These are phyloP conservation scores for Lacanobia wlatinum DNA, from an alignment of 2,888 invertebrate genomes.

Conservation along the genomic window DNA sequence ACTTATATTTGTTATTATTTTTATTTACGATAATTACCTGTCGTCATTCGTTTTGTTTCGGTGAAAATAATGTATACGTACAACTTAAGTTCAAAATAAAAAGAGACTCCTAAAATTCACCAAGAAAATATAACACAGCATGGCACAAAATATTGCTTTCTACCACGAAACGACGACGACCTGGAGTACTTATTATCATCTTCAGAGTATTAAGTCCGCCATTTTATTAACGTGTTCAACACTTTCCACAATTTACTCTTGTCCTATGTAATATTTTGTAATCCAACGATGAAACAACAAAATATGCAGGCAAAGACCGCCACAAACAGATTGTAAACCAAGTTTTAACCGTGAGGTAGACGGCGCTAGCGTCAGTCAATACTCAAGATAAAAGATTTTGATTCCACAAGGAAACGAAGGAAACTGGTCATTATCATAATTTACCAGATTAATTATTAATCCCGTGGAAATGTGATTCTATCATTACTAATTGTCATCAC, in stretches of 20 bases:
- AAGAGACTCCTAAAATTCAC: background rate
- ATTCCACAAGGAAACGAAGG: constrained; percentile 52
- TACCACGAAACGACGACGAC: constrained; percentile 6
- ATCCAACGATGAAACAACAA: constrained; percentile 33
- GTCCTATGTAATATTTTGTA: background rate
- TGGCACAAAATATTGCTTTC: background rate
- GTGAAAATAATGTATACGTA: background rate
- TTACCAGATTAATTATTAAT: constrained; percentile 34
- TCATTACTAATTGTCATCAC: constrained; percentile 1
- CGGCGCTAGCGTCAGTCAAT: constrained; percentile 85
- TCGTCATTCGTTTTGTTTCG: background rate
- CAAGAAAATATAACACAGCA: background rate
- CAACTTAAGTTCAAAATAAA: background rate
- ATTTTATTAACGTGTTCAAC: constrained; percentile 64
- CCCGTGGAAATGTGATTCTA: constrained; percentile 11
- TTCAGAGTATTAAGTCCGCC: constrained; percentile 60
- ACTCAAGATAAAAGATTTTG: constrained; percentile 47
- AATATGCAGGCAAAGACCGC: constrained; percentile 77
- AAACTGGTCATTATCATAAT: constrained; percentile 57
- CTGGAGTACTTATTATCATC: constrained; percentile 1
- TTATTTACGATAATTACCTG: constrained; percentile 35
- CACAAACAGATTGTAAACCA: constrained; percentile 75
- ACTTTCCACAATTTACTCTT: constrained; percentile 35
- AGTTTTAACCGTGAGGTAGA: constrained; percentile 71
- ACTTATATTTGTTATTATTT: constrained; percentile 29